These are phyloP conservation scores for Spialia ferax DNA, from an alignment of 2,888 invertebrate genomes.

Conservation along the genomic window DNA sequence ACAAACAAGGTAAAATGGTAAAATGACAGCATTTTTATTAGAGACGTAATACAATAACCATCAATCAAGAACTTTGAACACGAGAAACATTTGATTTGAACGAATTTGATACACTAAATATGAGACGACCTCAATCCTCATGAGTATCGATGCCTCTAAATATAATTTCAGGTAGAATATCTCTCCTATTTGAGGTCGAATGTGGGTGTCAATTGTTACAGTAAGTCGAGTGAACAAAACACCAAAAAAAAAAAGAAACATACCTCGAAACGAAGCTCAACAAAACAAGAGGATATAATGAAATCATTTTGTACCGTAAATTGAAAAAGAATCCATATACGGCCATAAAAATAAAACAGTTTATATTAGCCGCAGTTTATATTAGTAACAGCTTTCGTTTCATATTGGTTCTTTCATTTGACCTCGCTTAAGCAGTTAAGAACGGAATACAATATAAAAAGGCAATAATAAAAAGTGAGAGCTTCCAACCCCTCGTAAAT, in stretches of 20 bases:
- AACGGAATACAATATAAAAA: constrained; percentile 69
- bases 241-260: not conserved
- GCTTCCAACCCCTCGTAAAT: constrained; percentile 82
- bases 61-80: too few relatives aligned
- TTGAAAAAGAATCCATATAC: constrained; percentile 5
- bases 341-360: constrained; percentile 47
- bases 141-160: too few relatives aligned
- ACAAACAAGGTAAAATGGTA: not conserved
- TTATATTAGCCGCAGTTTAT: constrained; percentile 53
- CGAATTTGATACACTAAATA: too few relatives aligned
- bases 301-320: constrained; percentile 5
- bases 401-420: constrained; percentile 55
- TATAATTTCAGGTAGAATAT: too few relatives aligned
- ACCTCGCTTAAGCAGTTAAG: constrained; percentile 67
- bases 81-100: too few relatives aligned
- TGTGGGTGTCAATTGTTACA: too few relatives aligned
- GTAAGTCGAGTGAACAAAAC: too few relatives aligned
- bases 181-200: too few relatives aligned
- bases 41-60: not conserved
- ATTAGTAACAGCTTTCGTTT: constrained; percentile 64
- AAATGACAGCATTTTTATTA: not conserved
- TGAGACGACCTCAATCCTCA: too few relatives aligned
- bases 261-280: not conserved
- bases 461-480: constrained; percentile 76
- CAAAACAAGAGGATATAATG: not conserved